Evolutionary conservation across 2,113 vertebrate genomes (phyloP), one percentile per base, ranked within the genome.

Genomic region (Eurystomus gularis): DNA sequence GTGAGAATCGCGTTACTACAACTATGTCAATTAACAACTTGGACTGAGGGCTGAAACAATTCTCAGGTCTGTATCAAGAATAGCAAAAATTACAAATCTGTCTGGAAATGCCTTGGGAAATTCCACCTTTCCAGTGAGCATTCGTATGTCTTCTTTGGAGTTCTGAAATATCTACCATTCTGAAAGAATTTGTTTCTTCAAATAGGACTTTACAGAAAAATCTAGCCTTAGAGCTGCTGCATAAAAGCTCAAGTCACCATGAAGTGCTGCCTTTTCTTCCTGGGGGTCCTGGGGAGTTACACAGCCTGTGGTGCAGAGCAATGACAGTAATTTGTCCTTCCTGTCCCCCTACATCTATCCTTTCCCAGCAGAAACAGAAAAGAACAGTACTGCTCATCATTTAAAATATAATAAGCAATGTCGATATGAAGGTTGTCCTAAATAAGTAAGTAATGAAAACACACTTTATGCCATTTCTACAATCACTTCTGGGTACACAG

Each of bases 251-350:
- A 57, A 61, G 73, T 35, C 64, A 70, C 24, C 17, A 16, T 0
- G 4, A 93, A 33, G 13, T 12, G 54, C 37, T 57, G 26, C 37
- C 16, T 65, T 75, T 79, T 64, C 40, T 69, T 72, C 49, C 9
- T 3, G 21, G 46, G 40, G 28, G 29, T 33, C 2, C 21, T 20
- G 23, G 46, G 13, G 28, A 55, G 40, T 37, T 61, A 28, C 28
- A 7, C 0, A 13, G 58, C 46, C 42, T 28, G 26, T 44, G 54
- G 54, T 16, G 6, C 42, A 70, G n/a, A 72, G 33, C 39, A 61
- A 3, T 66, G n/a, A 31, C 0, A 1, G 24, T 35, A 1, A 1
- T 55, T 79, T 46, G 23, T 42, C 52, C 42, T 75, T 81, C 54
- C 31, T 6, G 2, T 39, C 26, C 29, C 25, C 25, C 39, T 37